These are phyloP conservation scores for Anisognathus igniventris DNA, from an alignment of 2,797 vertebrate genomes.

Conservation along the genomic window DNA sequence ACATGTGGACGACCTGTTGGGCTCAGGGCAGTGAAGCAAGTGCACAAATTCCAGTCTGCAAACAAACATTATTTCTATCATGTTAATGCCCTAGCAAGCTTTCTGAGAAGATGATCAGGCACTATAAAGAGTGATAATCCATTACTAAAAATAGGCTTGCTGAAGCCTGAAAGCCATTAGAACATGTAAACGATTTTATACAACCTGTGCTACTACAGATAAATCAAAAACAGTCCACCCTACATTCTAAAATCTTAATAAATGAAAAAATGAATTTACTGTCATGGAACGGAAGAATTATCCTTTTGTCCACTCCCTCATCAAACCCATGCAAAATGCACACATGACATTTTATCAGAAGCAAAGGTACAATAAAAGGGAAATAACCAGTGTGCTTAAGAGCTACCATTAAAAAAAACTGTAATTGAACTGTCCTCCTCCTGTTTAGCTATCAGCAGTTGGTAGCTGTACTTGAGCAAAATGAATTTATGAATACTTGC, in stretches of 20 bases:
- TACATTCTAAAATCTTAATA: not conserved
- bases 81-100: conserved; percentile 36
- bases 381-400: not conserved
- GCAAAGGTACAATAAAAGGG: not conserved
- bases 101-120: conserved; percentile 50
- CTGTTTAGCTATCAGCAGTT: not conserved
- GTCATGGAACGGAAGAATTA: not conserved
- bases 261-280: not conserved
- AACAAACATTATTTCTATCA: conserved; percentile 22
- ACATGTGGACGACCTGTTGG: not conserved
- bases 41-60: not conserved
- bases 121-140: conserved; percentile 57
- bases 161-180: conserved; percentile 20
- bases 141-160: conserved; percentile 49
- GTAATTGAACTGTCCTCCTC: not conserved
- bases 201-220: not conserved
- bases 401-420: not conserved
- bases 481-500: not conserved
- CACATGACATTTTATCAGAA: not conserved
- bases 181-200: conserved; percentile 1
- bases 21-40: not conserved
- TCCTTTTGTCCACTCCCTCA: not conserved
- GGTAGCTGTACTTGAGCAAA: not conserved
- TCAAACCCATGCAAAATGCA: not conserved
- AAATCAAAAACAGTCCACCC: not conserved